Evolutionary conservation across 64 coral and sea anemone species (phyloP).

Genomic region (Pachyseris speciosa): DNA sequence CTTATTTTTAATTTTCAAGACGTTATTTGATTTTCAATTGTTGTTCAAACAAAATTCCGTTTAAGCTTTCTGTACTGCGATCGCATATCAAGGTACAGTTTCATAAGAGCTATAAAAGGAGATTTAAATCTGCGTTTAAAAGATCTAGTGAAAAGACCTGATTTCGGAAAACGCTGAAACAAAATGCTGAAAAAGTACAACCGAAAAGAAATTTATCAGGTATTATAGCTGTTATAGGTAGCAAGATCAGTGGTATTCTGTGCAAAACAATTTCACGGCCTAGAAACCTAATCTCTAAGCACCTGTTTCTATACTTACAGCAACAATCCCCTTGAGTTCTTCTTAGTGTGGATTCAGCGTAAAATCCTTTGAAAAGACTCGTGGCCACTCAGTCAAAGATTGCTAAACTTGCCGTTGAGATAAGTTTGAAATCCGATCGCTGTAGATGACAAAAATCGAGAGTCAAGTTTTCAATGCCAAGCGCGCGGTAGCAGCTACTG

Average conservation of each 20-base stretch:
- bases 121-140: neutral
- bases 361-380: neutral
- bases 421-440: neutral
- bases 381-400: neutral
- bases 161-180: neutral
- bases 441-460: neutral
- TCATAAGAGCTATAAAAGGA: neutral
- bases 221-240: neutral
- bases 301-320: conserved; percentile 3
- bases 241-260: conserved; percentile 15
- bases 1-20: neutral
- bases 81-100: neutral
- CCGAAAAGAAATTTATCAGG: neutral
- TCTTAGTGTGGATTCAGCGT: neutral
- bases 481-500: neutral
- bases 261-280: neutral
- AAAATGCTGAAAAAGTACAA: neutral
- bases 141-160: neutral
- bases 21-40: conserved; percentile 26
- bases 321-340: neutral
- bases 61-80: neutral
- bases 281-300: neutral
- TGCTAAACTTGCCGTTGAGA: neutral
- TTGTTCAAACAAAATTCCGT: neutral
- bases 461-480: neutral